A percentile compares a stretch with the other conserved stretches of the same genome.
These are phyloP conservation scores for Corythoichthys intestinalis DNA, from an alignment of 2,113 vertebrate genomes.

Conservation along the genomic window DNA sequence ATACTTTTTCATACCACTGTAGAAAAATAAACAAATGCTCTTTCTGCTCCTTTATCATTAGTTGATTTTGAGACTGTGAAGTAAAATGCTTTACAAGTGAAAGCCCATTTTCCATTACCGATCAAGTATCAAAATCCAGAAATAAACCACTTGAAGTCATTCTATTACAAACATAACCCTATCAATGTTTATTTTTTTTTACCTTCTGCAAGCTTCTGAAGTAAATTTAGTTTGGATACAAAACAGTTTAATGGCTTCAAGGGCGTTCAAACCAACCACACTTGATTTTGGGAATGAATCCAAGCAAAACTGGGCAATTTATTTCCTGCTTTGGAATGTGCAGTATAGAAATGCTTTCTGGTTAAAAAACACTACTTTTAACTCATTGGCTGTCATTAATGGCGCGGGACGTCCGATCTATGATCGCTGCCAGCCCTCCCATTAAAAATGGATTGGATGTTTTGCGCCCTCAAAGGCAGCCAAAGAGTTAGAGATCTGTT, in stretches of 20 bases:
- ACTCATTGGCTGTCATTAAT: neutral
- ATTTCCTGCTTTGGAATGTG: neutral
- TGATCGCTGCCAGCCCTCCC: too few relatives aligned
- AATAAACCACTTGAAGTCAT: neutral
- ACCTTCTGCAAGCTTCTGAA: neutral
- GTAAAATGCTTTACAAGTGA: too few relatives aligned
- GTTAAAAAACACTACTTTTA: neutral
- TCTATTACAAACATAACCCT: neutral
- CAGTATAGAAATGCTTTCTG: neutral
- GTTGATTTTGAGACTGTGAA: too few relatives aligned
- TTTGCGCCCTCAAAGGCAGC: too few relatives aligned
- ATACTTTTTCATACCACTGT: neutral
- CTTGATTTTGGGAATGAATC: neutral
- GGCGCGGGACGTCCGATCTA: too few relatives aligned
- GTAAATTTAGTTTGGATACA: neutral
- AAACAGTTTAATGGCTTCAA: neutral
- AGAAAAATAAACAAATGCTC: neutral
- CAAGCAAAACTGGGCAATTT: neutral
- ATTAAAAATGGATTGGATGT: too few relatives aligned
- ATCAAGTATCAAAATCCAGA: neutral
- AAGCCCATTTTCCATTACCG: too few relatives aligned
- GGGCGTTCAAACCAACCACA: neutral
- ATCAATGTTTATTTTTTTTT: neutral
- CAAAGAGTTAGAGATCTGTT: too few relatives aligned
- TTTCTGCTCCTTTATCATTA: too few relatives aligned